phyloP scores from a whole-genome alignment of 2,888 invertebrate species.

The Cantharis rufa region DNA sequence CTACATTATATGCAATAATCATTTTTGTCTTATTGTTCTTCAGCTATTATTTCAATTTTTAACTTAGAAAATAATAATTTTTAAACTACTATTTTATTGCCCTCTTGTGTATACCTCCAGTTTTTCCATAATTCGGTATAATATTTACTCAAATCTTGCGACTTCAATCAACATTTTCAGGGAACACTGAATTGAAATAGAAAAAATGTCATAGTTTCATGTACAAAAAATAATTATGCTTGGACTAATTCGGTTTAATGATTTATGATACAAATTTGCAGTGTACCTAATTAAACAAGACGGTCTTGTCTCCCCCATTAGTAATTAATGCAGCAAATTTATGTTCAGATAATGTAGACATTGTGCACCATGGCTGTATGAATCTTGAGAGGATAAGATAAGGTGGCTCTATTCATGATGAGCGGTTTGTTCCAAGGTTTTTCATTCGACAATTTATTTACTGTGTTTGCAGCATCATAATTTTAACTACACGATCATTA shows the following conservation, averaged over 20 bases:
- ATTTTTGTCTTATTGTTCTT: background rate
- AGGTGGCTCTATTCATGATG: conserved; percentile 26
- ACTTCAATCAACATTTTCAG: background rate
- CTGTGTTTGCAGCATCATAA: background rate
- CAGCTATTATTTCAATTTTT: background rate
- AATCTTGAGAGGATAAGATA: conserved; percentile 36
- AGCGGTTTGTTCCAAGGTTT: conserved; percentile 20
- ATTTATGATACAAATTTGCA: conserved; percentile 37
- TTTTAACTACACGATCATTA: conserved; percentile 1
- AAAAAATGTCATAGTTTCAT: background rate
- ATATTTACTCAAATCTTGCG: background rate
- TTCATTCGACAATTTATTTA: conserved; percentile 8
- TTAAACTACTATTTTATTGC: background rate
- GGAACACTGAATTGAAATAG: background rate
- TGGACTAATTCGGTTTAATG: conserved; percentile 14
- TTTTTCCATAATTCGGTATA: too few species aligned
- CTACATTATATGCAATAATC: background rate
- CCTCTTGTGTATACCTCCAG: background rate
- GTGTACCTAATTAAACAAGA: conserved; percentile 41
- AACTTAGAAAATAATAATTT: background rate
- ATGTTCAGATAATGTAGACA: conserved; percentile 44
- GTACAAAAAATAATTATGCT: conserved; percentile 2
- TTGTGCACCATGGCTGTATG: conserved; percentile 33
- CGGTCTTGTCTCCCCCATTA: conserved; percentile 40
- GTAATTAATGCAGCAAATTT: conserved; percentile 45